Base-by-base conservation (phyloP, 1,140 invertebrate species). In the Drosophila micromelanica region DNA sequence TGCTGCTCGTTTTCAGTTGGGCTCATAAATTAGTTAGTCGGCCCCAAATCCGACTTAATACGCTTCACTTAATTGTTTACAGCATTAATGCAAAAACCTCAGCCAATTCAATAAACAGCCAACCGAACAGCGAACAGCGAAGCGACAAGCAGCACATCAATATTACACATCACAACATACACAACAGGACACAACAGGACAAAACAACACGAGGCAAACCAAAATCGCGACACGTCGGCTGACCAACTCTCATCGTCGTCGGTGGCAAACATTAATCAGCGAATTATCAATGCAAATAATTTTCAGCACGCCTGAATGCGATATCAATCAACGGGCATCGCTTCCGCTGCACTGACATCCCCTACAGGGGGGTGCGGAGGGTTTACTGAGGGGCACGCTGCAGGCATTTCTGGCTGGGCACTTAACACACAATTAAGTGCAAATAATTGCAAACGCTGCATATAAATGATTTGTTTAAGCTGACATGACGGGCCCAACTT, bases 211-310 rank as follows among this genome's bases (percentile, higher is more conserved):
- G 69, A 80, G 73, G 69, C 72, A 82, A 68, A 80, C 76, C 72
- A 63, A 85, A 82, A 79, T 82, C 75, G 82, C 75, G 84, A 86
- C 82, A 78, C 67, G 49, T 71, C 38, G 63, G 43, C 63, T 48
- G 63, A 73, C 63, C 63, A 70, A 55, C 37, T n/a, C 61, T 45
- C 69, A 32, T 56, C 65, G 65, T 52, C 63, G 61, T 73, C 70
- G 76, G 73, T 76, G 76, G 84, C 84, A 89, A 89, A 89, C 84
- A 89, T 89, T 89, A 89, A 89, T 89, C 84, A 87, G 84, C 84
- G 84, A 84, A 84, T 89, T 89, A 89, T 89, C 84, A 89, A 89
- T 89, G 84, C 84, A 89, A 89, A 89, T 89, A 89, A 89, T 89
- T 89, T 89, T 80, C 84, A 89, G 81, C 85, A 89, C 79, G 84